Evolutionary conservation across 2,888 invertebrate genomes (phyloP).

Genomic region (Gandaritis pyraliata): DNA sequence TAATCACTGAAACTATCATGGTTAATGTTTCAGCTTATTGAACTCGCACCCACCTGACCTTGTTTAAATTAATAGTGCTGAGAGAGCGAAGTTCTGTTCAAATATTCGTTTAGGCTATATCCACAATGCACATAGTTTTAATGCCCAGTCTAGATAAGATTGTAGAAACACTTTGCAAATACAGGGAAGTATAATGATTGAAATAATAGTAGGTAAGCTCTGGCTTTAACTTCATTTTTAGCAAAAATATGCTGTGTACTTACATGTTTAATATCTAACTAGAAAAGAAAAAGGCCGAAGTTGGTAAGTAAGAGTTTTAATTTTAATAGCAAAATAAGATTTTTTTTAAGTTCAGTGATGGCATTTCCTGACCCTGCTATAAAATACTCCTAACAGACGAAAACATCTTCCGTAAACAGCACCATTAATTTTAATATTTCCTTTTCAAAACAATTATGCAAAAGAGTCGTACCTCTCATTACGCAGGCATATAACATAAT

Average conservation of each 20-base stretch:
- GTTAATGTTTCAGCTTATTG: conserved; percentile 13
- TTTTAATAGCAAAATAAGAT: too few relatives aligned
- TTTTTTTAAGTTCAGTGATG: too few relatives aligned
- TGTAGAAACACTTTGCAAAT: conserved; percentile 11
- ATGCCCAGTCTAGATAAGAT: conserved; percentile 12
- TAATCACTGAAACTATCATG: not conserved
- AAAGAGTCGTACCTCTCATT: conserved; percentile 25
- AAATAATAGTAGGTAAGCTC: not conserved
- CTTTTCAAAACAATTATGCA: conserved; percentile 19
- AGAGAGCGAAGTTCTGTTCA: conserved; percentile 10
- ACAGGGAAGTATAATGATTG: not conserved
- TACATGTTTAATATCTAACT: too few relatives aligned
- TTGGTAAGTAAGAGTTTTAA: too few relatives aligned
- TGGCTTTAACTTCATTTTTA: too few relatives aligned
- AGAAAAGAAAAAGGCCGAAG: too few relatives aligned
- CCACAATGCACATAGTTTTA: conserved; percentile 7
- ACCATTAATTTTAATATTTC: conserved; percentile 16
- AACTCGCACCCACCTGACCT: conserved; percentile 11
- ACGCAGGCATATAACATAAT: conserved; percentile 23
- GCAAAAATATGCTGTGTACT: too few relatives aligned
- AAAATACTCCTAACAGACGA: not conserved
- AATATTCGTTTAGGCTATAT: conserved; percentile 17
- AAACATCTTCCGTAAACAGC: conserved; percentile 1
- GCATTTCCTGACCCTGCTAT: too few relatives aligned
- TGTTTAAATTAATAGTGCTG: conserved; percentile 13